A percentile compares a stretch with the other conserved stretches of the same genome.
Evolutionary conservation across 2,888 invertebrate species (phyloP).

Genomic region (Cryptocephalus primarius): DNA sequence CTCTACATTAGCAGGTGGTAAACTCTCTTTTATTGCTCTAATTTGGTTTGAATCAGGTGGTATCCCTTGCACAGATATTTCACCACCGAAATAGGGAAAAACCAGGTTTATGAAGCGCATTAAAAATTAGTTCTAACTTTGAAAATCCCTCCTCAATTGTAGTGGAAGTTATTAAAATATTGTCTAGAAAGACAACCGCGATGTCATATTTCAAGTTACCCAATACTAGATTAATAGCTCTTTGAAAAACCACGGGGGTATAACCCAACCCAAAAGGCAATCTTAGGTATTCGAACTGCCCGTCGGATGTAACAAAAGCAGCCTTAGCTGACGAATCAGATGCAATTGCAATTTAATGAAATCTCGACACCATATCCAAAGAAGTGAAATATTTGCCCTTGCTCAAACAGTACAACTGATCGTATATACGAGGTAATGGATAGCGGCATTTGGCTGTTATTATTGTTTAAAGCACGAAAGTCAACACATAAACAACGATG

Average conservation of each 20-base stretch:
- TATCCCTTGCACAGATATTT: background rate
- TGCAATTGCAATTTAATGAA: too few species aligned
- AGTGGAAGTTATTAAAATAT: background rate
- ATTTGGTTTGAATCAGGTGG: background rate
- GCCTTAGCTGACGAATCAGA: too few species aligned
- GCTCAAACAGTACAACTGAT: too few species aligned
- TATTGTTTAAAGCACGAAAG: background rate
- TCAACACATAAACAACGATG: background rate
- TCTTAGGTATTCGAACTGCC: slow-evolving; percentile 23
- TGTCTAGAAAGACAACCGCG: background rate
- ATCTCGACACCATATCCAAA: too few species aligned
- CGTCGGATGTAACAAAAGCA: slow-evolving; percentile 22
- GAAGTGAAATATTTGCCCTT: too few species aligned
- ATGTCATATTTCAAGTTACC: background rate
- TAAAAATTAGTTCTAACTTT: background rate
- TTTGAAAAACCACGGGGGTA: slow-evolving; percentile 12
- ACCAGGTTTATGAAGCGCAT: background rate
- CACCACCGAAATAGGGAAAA: background rate
- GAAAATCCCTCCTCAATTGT: background rate
- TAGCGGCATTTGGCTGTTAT: slow-evolving; percentile 14
- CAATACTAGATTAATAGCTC: slow-evolving; percentile 4
- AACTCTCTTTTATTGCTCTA: background rate
- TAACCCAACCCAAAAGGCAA: slow-evolving; percentile 26
- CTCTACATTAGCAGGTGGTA: background rate
- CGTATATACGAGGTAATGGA: too few species aligned